A percentile compares a stretch with the other conserved stretches of the same genome.
Evolutionary conservation across 2,888 invertebrate species (phyloP).

Genomic region (Oscheius sp.): DNA sequence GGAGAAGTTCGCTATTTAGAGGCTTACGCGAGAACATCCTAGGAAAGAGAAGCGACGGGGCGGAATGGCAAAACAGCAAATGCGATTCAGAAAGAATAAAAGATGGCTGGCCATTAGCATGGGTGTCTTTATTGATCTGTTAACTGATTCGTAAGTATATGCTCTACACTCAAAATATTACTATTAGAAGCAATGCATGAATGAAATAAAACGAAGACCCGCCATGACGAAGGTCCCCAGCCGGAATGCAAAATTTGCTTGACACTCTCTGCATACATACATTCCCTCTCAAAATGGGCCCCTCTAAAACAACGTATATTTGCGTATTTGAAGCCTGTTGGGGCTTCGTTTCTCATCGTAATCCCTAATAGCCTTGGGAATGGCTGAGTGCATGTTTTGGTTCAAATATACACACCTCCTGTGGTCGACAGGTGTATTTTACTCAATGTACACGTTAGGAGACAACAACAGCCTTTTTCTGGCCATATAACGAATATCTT

Average conservation of each 20-base stretch:
- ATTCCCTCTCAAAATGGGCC: neutral
- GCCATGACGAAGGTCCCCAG: constrained; percentile 16
- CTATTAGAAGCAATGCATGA: constrained; percentile 16
- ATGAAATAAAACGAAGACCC: constrained; percentile 33
- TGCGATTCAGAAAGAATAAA: constrained; percentile 2
- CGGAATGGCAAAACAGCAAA: constrained; percentile 32
- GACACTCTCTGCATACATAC: constrained; percentile 29
- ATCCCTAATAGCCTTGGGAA: neutral
- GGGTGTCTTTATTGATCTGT: no score
- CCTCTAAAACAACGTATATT: neutral
- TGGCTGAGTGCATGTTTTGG: no score
- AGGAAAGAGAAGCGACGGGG: constrained; percentile 24
- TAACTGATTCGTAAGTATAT: neutral
- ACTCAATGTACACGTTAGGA: neutral
- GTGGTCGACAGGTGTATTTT: neutral
- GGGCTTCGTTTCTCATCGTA: neutral
- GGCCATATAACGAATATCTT: neutral
- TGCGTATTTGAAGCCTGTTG: neutral
- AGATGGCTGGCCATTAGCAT: neutral
- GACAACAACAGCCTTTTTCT: neutral
- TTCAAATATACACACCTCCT: no score
- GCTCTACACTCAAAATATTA: neutral
- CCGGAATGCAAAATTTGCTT: constrained; percentile 27
- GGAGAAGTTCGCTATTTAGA: neutral
- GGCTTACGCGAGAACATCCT: neutral